phyloP scores from a whole-genome alignment of 2,797 vertebrate species.

The Sylvilagus floridanus region DNA sequence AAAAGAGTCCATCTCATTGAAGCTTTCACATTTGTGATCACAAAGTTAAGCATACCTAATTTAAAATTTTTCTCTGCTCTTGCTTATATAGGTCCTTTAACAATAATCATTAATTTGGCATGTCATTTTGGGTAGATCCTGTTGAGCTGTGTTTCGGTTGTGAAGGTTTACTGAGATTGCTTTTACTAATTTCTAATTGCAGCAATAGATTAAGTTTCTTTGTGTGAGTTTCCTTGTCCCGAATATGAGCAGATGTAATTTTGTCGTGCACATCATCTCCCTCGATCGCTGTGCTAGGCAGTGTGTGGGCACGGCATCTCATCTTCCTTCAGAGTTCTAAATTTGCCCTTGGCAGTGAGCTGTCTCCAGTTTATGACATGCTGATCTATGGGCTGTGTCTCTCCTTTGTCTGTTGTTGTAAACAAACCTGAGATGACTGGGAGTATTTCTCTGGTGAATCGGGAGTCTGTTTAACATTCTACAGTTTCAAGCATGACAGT shows the following conservation, averaged over 20 bases:
- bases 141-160: conserved; percentile 18
- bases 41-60: background rate
- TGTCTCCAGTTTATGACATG: conserved; percentile 75
- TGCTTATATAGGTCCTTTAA: conserved; percentile 27
- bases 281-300: conserved; percentile 43
- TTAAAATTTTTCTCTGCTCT: conserved; percentile 38
- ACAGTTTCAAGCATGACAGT: conserved; percentile 63
- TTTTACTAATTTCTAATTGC: conserved; percentile 64
- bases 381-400: conserved; percentile 76
- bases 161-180: conserved; percentile 50
- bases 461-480: conserved; percentile 78
- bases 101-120: conserved; percentile 51
- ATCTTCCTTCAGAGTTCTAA: conserved; percentile 65
- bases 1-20: background rate
- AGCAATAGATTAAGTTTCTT: conserved; percentile 5
- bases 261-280: conserved; percentile 11
- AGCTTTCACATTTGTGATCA: conserved; percentile 41
- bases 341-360: conserved; percentile 74
- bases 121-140: conserved; percentile 29
- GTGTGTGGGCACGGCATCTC: conserved; percentile 10
- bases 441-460: conserved; percentile 79
- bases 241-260: background rate
- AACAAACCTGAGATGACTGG: conserved; percentile 76
- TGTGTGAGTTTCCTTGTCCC: conserved; percentile 1
- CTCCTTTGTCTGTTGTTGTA: conserved; percentile 76